Base-by-base conservation (phyloP, 2,888 invertebrate genomes). In the Portevinia maculata region DNA sequence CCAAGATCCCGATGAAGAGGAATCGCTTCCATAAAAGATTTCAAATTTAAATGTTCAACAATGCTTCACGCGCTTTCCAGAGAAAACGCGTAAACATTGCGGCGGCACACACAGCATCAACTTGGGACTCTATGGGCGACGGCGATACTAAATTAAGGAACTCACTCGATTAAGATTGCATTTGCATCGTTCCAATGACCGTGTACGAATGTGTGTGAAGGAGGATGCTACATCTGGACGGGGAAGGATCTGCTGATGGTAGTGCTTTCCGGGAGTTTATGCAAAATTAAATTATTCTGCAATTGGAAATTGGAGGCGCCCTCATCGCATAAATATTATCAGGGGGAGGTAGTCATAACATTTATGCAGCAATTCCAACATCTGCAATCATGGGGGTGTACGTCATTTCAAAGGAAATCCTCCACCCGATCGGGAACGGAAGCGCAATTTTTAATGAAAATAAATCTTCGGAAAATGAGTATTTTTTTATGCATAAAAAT, bases 51-150 rank as follows among this genome's bases (percentile, higher is more conserved):
- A 70, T 75, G 70, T 70, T 52, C 41, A 53, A 53, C 65, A 67
- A 75, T 76, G 60, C 48, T 71, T 67, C 37, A 73, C 67, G 71
- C 71, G 62, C 37, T 73, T 83, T 83, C 78, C 55, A 9, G 32
- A 39, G 71, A 83, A 79, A 78, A 41, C 67, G 67, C 62, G 60
- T 83, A 78, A 75, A 41, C 83, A 83, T 78, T 78, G 83, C 24
- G 64, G 48, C 67, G 9, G 32, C 44, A 55, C 44, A 46, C 34
- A 55, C 44, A 15, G 9, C 28, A 53, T 17, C n/a, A 65, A 65
- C 48, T 39, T 50, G 39, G 13, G 39, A 46, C 60, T 19, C 46
- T 46, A 24, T 19, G 17, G 19, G 65, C 21, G 48, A 50, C 24
- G 8, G 52, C 39, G 32, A 44, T 34, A 44, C 44, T 55, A 44